Evolutionary conservation across 2,797 vertebrate genomes (phyloP).

Genomic region (Gymnothorax reevesii): DNA sequence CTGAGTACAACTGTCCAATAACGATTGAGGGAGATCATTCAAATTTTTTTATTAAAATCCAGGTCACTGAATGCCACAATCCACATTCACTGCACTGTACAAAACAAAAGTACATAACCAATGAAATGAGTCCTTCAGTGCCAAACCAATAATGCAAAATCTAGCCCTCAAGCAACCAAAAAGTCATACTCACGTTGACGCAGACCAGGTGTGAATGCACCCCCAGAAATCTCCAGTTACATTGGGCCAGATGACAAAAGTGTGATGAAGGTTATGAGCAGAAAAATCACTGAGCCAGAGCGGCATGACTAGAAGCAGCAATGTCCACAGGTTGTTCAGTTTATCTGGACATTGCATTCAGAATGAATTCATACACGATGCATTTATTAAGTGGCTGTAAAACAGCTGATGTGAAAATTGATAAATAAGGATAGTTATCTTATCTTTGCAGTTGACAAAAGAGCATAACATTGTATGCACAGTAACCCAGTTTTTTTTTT

Average conservation of each 20-base stretch:
- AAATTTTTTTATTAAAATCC: background rate
- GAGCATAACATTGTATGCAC: background rate
- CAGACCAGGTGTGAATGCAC: background rate
- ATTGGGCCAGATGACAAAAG: background rate
- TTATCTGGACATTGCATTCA: background rate
- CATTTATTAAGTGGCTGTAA: background rate
- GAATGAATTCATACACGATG: background rate
- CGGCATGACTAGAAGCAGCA: background rate
- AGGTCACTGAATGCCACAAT: background rate
- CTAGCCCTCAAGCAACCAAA: background rate
- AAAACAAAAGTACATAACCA: background rate
- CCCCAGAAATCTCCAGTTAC: background rate
- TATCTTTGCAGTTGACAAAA: background rate
- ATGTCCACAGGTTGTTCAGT: background rate
- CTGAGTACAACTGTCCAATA: no score
- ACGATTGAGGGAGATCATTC: no score
- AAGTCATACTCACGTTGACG: background rate
- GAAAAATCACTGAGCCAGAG: background rate
- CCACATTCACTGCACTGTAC: background rate
- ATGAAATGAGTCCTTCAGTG: background rate
- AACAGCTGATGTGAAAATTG: constrained; percentile 7
- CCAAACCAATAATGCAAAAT: background rate
- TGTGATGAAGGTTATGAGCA: background rate
- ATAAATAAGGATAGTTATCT: constrained; percentile 28
- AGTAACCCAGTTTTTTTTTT: background rate